These are phyloP conservation scores for Scaptomyza hsui DNA, from an alignment of 1,140 invertebrate genomes.

Conservation along the genomic window DNA sequence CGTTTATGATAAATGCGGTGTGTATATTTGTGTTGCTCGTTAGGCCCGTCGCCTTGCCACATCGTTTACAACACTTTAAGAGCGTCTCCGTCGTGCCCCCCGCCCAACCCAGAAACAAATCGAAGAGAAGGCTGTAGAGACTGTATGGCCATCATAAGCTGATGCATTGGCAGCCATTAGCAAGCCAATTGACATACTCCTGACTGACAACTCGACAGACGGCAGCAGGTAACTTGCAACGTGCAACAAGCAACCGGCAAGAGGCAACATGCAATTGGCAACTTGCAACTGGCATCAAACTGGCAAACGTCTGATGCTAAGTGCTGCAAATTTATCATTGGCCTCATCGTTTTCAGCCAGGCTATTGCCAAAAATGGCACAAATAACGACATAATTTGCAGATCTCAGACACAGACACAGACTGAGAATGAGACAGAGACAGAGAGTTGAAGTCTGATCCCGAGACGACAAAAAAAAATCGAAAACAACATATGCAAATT, in stretches of 20 bases:
- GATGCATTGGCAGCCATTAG: constrained; percentile 75
- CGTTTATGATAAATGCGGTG: constrained; percentile 70
- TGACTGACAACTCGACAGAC: constrained; percentile 53
- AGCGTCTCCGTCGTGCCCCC: constrained; percentile 15
- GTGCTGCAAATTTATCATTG: constrained; percentile 75
- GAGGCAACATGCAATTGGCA: constrained; percentile 22
- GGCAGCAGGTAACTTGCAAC: constrained; percentile 28
- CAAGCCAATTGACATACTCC: constrained; percentile 78
- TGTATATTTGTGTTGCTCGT: constrained; percentile 53
- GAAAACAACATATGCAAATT: constrained; percentile 37
- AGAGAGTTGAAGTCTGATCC: constrained; percentile 6
- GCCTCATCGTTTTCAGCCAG: constrained; percentile 49
- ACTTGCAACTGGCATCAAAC: constrained; percentile 29
- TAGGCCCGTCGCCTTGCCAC: constrained; percentile 57
- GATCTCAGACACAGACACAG: constrained; percentile 54
- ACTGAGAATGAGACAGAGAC: no score
- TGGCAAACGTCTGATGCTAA: constrained; percentile 47
- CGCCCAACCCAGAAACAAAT: neutral
- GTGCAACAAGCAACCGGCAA: constrained; percentile 15
- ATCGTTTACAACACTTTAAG: constrained; percentile 78
- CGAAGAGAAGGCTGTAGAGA: neutral
- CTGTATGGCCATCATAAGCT: constrained; percentile 19
- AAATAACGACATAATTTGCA: constrained; percentile 80
- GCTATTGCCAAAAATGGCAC: constrained; percentile 76
- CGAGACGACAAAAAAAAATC: constrained; percentile 4